Base-by-base conservation (phyloP, 2,797 vertebrate species). In the Eospalax fontanierii region DNA sequence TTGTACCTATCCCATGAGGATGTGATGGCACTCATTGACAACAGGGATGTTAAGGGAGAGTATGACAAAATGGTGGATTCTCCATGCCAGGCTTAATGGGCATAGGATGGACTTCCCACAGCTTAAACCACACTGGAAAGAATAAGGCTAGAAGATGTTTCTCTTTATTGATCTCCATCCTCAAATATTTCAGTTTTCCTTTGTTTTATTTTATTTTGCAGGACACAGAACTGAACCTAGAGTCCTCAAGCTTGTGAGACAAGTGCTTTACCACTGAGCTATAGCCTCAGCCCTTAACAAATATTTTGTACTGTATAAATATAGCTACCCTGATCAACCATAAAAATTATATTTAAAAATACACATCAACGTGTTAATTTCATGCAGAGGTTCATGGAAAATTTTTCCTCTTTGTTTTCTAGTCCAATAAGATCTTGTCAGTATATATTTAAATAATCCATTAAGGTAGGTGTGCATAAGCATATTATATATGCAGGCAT, bases 281-380 rank as follows among this genome's bases (percentile, higher is more conserved):
- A 11, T 40, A 38, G 14, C 4, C n/a, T 16, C 21, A 63, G 57
- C 19, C 35, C 22, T 43, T 57, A 54, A 65, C 38, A 90, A 24
- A 59, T 81, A 87, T 92, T 94, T 92, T 35, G 68, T 94, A 89
- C 26, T 12, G n/a, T 74, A 2, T 43, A 83, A n/a, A 78, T 61
- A 66, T 2, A 91, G 24, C 63, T 46, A 68, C 9, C 79, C 65
- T 50, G 40, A 16, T 92, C 26, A 71, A 24, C 22, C 40, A 75
- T 80, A 59, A 92, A 68, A 94, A 88, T 81, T 80, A 73, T 66
- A 90, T 78, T 50, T 43, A 46, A 33, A 95, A 83, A 71, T 54
- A 90, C 4, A 79, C 22, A 70, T 33, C 21, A 63, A 8, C 74
- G 57, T 57, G 40, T 54, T 81, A 74, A 16, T 96, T 95, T 38